Percentiles rank a stretch among this genome's conserved stretches.
phyloP scores from a whole-genome alignment of 2,797 vertebrate species.

The Tadarida brasiliensis region DNA sequence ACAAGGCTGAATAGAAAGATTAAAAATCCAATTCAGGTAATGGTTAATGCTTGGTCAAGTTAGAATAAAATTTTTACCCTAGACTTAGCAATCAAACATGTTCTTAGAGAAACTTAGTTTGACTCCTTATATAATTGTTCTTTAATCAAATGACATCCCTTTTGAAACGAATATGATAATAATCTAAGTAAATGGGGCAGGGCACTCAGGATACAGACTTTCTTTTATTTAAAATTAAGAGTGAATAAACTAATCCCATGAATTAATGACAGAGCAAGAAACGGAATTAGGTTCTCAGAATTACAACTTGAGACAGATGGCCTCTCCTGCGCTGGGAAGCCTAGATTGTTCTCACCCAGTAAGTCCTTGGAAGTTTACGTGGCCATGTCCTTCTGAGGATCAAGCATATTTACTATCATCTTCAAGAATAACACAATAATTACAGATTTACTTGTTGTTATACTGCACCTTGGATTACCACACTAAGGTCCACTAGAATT shows the following conservation, averaged over 20 bases:
- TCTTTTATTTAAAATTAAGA: slow-evolving; percentile 6
- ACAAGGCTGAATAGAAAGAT: not conserved
- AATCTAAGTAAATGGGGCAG: not conserved
- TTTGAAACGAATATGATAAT: not conserved
- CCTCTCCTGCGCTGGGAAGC: not conserved
- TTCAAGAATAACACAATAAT: slow-evolving; percentile 19
- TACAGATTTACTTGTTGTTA: not conserved
- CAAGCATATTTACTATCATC: not conserved
- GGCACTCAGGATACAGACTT: not conserved
- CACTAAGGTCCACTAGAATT: not conserved
- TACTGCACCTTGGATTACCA: not conserved
- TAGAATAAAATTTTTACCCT: not conserved
- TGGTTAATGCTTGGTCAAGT: not conserved
- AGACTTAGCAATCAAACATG: not conserved
- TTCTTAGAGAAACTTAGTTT: not conserved
- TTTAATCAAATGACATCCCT: not conserved
- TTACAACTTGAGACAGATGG: not conserved
- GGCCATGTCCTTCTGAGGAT: not conserved
- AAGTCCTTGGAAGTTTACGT: not conserved
- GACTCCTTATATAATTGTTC: not conserved
- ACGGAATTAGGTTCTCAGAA: not conserved
- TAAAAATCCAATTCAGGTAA: not conserved
- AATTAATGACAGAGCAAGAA: not conserved
- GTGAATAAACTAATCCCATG: not conserved
- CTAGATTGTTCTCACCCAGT: not conserved